phyloP scores from a whole-genome alignment of 2,888 invertebrate species.

The Nineta flava region DNA sequence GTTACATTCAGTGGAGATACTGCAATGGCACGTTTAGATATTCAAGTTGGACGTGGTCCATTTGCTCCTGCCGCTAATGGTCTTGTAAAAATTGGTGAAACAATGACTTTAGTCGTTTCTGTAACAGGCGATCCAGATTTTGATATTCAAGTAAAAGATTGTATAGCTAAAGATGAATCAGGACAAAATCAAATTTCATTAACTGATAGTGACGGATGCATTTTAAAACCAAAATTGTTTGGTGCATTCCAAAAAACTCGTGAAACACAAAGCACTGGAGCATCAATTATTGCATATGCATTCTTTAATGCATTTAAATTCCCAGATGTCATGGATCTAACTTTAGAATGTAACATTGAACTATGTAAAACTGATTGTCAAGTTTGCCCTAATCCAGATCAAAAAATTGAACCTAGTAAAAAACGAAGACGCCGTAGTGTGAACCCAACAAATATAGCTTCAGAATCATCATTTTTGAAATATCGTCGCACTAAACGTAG shows the following conservation, averaged over 20 bases:
- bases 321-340: slow-evolving; percentile 69
- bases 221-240: slow-evolving; percentile 62
- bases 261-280: slow-evolving; percentile 55
- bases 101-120: slow-evolving; percentile 64
- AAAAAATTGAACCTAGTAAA: slow-evolving; percentile 36
- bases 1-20: slow-evolving; percentile 77
- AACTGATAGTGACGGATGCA: slow-evolving; percentile 61
- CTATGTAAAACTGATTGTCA: slow-evolving; percentile 67
- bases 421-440: slow-evolving; percentile 24
- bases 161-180: slow-evolving; percentile 54
- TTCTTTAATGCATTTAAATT: slow-evolving; percentile 72
- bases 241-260: slow-evolving; percentile 68
- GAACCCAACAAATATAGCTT: slow-evolving; percentile 9
- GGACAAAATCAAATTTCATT: slow-evolving; percentile 48
- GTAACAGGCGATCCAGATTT: slow-evolving; percentile 67
- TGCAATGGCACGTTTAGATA: slow-evolving; percentile 61
- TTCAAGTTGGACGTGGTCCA: slow-evolving; percentile 61
- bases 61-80: slow-evolving; percentile 61
- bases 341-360: slow-evolving; percentile 68
- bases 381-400: slow-evolving; percentile 47
- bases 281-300: slow-evolving; percentile 60
- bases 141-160: slow-evolving; percentile 62
- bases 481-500: slow-evolving; percentile 23
- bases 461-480: not conserved
- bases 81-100: slow-evolving; percentile 65